phyloP scores from a whole-genome alignment of 2,797 vertebrate genomes.

The Gambusia yucatana region DNA sequence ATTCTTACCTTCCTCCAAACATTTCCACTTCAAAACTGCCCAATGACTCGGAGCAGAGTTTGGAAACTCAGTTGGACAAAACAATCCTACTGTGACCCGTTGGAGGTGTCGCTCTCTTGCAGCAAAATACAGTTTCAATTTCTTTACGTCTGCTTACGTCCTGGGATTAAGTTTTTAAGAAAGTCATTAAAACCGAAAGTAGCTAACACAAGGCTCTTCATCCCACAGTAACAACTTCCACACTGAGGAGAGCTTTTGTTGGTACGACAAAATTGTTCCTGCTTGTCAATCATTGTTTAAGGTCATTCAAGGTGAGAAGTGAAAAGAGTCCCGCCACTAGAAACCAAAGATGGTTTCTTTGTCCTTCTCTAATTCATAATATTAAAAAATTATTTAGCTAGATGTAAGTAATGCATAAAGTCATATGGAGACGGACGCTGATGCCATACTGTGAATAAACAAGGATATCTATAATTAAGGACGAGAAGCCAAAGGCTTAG shows the following conservation, averaged over 20 bases:
- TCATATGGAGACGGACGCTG: not conserved
- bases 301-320: not conserved
- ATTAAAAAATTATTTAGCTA: not conserved
- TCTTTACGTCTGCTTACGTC: not conserved
- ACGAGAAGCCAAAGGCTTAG: not conserved
- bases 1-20: not conserved
- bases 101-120: not conserved
- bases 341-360: not conserved
- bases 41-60: not conserved
- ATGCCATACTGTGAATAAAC: not conserved
- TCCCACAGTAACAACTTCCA: not conserved
- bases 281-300: not conserved
- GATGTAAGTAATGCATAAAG: not conserved
- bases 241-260: not conserved
- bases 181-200: not conserved
- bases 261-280: not conserved
- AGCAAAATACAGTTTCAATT: not conserved
- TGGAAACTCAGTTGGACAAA: not conserved
- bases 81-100: not conserved
- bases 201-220: not conserved
- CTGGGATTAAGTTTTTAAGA: not conserved
- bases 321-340: too few relatives aligned
- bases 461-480: not conserved
- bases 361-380: not conserved
- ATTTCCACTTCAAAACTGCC: not conserved